Evolutionary conservation across 2,797 vertebrate genomes (phyloP), one percentile per base, ranked within the genome.

Genomic region (Geotrypetes seraphini): DNA sequence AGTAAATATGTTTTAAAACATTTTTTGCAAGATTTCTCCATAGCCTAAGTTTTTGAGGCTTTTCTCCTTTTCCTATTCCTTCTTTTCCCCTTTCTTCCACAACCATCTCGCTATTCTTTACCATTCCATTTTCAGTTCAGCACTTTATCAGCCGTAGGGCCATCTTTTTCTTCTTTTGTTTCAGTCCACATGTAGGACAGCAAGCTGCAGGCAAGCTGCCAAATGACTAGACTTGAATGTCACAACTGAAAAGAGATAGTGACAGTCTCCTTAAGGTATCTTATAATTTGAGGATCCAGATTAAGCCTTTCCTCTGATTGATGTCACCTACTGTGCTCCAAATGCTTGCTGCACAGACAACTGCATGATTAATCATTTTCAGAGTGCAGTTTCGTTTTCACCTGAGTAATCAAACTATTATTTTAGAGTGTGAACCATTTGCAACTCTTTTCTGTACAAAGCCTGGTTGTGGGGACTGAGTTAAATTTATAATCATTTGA

Each of bases 1-100:
- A 85, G 83, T 85, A 85, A 85, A 81, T 85, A 85, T 85, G 73
- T 81, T 83, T 81, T 73, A 79, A 28, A 79, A 78, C 69, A 58
- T 81, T 81, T 24, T 82, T 75, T 77, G 73, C 74, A 79, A 81
- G 57, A 77, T 78, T 73, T 73, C 47, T 73, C 79, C 75, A 69
- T 75, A 81, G 68, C 71, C 65, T 81, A 75, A 69, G 75, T 73
- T 60, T 22, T 22, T n/a, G n/a, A n/a, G n/a, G n/a, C n/a, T n/a
- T n/a, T n/a, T n/a, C 4, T 10, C 17, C 16, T 29, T 10, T 17
- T 19, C 8, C 19, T 19, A 5, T 19, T 19, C 19, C 29, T 40
- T 13, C 8, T 24, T 26, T n/a, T n/a, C n/a, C n/a, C n/a, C n/a
- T n/a, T n/a, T n/a, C n/a, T n/a, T n/a, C n/a, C n/a, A n/a, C n/a